Percentiles rank a stretch among this genome's conserved stretches.
Conservation (phyloP, 92 coral and sea anemone species). For the Paragorgia papillata region DNA sequence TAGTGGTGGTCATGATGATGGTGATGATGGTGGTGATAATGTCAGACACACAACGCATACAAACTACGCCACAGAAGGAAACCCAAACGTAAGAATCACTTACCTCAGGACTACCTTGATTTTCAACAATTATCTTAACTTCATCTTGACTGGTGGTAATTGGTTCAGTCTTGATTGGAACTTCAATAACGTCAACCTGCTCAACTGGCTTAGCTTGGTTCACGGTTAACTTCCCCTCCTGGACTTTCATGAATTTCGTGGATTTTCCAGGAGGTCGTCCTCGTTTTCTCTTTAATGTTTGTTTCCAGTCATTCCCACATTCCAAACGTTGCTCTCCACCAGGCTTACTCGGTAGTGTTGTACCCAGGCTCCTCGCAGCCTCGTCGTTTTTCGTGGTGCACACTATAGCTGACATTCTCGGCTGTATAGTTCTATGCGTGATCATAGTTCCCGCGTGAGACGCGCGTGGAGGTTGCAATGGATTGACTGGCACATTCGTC, state of each 20-base stretch:
- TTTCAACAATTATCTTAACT: conserved; percentile 55
- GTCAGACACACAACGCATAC: too few relatives aligned
- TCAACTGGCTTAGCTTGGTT: conserved; percentile 34
- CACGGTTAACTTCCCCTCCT: conserved; percentile 26
- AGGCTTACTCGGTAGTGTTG: not conserved
- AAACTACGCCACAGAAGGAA: too few relatives aligned
- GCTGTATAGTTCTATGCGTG: conserved; percentile 7
- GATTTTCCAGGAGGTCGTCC: conserved; percentile 46
- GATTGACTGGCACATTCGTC: not conserved
- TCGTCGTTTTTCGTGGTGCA: conserved; percentile 17
- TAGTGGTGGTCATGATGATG: too few relatives aligned
- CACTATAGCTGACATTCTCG: conserved; percentile 27
- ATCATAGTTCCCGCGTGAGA: conserved; percentile 18
- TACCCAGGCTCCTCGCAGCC: conserved; percentile 5
- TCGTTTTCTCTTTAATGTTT: conserved; percentile 36
- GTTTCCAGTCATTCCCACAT: not conserved
- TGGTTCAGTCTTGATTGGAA: conserved; percentile 49
- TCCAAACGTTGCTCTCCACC: not conserved
- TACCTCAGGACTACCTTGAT: conserved; percentile 10
- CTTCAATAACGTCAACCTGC: conserved; percentile 46
- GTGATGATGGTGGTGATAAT: too few relatives aligned
- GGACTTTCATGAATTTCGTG: conserved; percentile 7
- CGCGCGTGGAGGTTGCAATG: not conserved
- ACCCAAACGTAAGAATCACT: too few relatives aligned
- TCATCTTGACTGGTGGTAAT: conserved; percentile 66